These are phyloP conservation scores for Microtus richardsoni DNA, from an alignment of 2,113 vertebrate species.

Conservation along the genomic window DNA sequence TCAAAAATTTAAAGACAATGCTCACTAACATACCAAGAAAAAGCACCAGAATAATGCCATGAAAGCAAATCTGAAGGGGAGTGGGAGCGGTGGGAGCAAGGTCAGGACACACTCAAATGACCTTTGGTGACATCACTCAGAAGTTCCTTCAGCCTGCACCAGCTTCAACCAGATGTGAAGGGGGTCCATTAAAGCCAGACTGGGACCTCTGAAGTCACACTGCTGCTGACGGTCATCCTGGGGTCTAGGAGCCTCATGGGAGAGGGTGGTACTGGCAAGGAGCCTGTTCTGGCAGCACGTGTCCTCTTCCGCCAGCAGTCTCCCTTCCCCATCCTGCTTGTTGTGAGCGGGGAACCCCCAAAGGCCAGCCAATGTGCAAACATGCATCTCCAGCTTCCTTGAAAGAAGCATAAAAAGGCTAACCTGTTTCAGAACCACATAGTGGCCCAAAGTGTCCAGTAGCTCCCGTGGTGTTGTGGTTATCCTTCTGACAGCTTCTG, in stretches of 20 bases:
- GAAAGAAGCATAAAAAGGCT: background rate
- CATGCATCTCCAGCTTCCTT: background rate
- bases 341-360: background rate
- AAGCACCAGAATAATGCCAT: background rate
- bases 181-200: background rate
- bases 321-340: background rate
- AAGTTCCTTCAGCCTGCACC: background rate
- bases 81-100: background rate
- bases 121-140: background rate
- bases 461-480: background rate
- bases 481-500: slow-evolving; percentile 20
- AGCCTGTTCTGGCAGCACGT: background rate
- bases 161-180: background rate
- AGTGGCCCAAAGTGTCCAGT: background rate
- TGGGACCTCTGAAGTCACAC: background rate
- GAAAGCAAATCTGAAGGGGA: background rate
- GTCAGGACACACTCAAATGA: background rate
- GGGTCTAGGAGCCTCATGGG: background rate
- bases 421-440: background rate
- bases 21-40: background rate
- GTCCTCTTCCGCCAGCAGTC: background rate
- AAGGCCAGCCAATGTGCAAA: background rate
- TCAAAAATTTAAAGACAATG: slow-evolving; percentile 32
- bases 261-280: background rate
- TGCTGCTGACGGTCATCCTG: background rate